phyloP scores from a whole-genome alignment of 2,797 vertebrate species.

The Acomys russatus region DNA sequence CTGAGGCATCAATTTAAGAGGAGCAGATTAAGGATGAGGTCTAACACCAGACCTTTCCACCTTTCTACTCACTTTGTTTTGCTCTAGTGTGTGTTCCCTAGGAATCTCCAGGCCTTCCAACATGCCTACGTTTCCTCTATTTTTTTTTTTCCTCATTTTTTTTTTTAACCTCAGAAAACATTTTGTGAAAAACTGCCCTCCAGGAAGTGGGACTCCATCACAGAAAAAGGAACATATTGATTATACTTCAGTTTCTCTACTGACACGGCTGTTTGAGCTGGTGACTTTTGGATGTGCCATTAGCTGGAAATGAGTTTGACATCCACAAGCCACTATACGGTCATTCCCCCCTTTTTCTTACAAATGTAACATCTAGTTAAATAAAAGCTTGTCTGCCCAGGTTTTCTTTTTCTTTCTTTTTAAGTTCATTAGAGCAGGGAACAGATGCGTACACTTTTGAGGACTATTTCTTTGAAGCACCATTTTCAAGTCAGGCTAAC shows the following conservation, averaged over 20 bases:
- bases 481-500: conserved; percentile 84
- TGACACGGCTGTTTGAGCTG: conserved; percentile 74
- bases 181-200: conserved; percentile 75
- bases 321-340: conserved; percentile 74
- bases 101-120: conserved; percentile 73
- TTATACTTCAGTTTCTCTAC: conserved; percentile 82
- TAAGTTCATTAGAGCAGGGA: conserved; percentile 86
- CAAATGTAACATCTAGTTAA: conserved; percentile 86
- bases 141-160: not conserved
- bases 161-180: conserved; percentile 72
- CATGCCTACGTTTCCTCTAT: conserved; percentile 54
- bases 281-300: conserved; percentile 83
- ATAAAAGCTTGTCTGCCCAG: conserved; percentile 79
- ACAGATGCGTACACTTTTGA: conserved; percentile 88
- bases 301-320: conserved; percentile 83
- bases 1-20: conserved; percentile 73
- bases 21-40: conserved; percentile 69
- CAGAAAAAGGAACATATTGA: conserved; percentile 80
- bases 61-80: conserved; percentile 16
- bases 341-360: conserved; percentile 78
- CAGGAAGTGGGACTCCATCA: conserved; percentile 75
- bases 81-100: conserved; percentile 21
- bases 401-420: conserved; percentile 73
- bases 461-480: conserved; percentile 88
- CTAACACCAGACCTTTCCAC: conserved; percentile 53